Evolutionary conservation across 2,113 vertebrate genomes (phyloP).

Genomic region (Tretioscincus oriximinensis): DNA sequence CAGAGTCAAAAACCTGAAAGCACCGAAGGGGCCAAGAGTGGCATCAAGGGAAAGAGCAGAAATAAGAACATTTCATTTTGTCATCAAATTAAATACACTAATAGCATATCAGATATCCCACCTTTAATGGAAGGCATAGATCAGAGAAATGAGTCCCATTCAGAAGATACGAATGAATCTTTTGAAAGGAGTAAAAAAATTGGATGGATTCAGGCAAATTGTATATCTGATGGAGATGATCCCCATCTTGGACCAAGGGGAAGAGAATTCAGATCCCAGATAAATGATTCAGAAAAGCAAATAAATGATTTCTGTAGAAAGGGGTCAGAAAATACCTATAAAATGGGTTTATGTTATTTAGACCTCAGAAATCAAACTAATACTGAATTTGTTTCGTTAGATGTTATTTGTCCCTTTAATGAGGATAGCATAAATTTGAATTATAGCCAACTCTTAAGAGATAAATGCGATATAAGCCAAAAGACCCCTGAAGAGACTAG

Average conservation of each 20-base stretch:
- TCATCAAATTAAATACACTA: background rate
- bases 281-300: background rate
- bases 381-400: slow-evolving; percentile 5
- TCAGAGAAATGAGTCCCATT: slow-evolving; percentile 18
- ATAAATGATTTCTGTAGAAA: background rate
- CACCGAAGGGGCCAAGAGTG: background rate
- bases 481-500: background rate
- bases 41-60: background rate
- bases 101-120: background rate
- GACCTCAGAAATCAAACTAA: background rate
- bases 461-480: background rate
- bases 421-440: background rate
- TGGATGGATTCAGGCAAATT: background rate
- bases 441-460: background rate
- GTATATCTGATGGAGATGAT: background rate
- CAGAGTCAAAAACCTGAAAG: background rate
- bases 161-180: background rate
- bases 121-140: background rate
- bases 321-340: background rate
- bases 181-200: background rate
- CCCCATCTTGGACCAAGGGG: background rate
- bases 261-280: background rate
- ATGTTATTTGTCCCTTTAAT: background rate
- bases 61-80: background rate
- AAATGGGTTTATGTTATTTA: background rate